phyloP scores from a whole-genome alignment of 2,888 invertebrate species.

The Agapostemon virescens region DNA sequence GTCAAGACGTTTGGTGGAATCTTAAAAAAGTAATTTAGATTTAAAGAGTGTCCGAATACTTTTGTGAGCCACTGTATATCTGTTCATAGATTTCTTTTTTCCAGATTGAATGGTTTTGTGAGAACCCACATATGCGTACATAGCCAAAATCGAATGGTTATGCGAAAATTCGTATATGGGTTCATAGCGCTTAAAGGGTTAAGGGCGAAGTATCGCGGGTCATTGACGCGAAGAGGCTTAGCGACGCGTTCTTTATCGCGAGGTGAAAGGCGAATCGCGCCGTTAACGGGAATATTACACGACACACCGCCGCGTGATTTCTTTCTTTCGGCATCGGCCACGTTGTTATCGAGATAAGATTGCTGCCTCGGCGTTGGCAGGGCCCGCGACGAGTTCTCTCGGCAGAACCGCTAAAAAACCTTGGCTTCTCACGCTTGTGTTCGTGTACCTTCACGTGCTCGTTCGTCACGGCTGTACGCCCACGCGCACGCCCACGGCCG shows the following conservation, averaged over 20 bases:
- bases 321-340: conserved; percentile 35
- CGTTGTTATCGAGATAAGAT: conserved; percentile 48
- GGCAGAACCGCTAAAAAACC: conserved; percentile 33
- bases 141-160: no score
- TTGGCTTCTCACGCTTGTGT: conserved; percentile 43
- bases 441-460: conserved; percentile 40
- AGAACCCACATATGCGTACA: no score
- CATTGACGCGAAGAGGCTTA: not conserved
- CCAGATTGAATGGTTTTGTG: no score
- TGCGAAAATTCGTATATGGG: no score
- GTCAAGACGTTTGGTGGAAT: no score
- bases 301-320: conserved; percentile 24
- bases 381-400: conserved; percentile 23
- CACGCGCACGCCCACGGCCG: conserved; percentile 47
- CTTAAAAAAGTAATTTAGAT: no score
- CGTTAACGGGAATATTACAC: conserved; percentile 45
- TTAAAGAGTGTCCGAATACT: no score
- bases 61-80: no score
- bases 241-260: conserved; percentile 28
- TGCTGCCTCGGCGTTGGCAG: conserved; percentile 9
- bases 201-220: not conserved
- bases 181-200: no score
- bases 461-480: conserved; percentile 56
- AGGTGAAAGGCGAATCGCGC: conserved; percentile 42
- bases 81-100: no score